phyloP scores from a whole-genome alignment of 1,140 invertebrate genomes.

The Drosophila obscura region DNA sequence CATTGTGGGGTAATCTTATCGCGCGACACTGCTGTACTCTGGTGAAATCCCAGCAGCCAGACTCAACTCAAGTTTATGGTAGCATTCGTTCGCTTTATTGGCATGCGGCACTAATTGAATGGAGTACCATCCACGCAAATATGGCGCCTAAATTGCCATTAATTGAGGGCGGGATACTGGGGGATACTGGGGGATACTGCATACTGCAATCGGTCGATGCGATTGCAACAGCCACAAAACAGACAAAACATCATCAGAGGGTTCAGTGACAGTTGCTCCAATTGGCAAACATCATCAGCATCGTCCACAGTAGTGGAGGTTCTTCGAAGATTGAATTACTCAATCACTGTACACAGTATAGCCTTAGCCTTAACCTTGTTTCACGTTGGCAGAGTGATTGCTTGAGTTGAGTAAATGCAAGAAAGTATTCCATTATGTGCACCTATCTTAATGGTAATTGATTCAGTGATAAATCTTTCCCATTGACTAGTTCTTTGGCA shows the following conservation, averaged over 20 bases:
- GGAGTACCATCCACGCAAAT: slow-evolving; percentile 36
- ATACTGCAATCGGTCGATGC: slow-evolving; percentile 57
- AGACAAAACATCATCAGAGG: slow-evolving; percentile 13
- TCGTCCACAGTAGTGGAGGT: slow-evolving; percentile 1
- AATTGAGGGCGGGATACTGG: slow-evolving; percentile 48
- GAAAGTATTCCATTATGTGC: no score
- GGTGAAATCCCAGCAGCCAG: slow-evolving; percentile 29
- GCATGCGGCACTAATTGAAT: slow-evolving; percentile 66
- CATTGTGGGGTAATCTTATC: slow-evolving; percentile 63
- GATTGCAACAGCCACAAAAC: slow-evolving; percentile 67
- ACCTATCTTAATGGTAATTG: no score
- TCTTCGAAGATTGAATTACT: slow-evolving; percentile 27
- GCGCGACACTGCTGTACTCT: slow-evolving; percentile 7
- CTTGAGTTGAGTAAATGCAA: no score
- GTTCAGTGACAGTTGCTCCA: slow-evolving; percentile 25
- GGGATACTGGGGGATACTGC: no score
- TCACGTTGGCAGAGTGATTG: neutral
- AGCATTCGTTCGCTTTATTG: slow-evolving; percentile 65
- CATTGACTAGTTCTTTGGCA: no score
- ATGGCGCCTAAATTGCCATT: slow-evolving; percentile 59
- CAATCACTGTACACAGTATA: slow-evolving; percentile 26
- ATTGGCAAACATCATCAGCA: slow-evolving; percentile 31
- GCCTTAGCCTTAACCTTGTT: slow-evolving; percentile 25
- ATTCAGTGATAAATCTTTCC: no score
- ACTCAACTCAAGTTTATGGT: slow-evolving; percentile 64